A percentile compares a stretch with the other conserved stretches of the same genome.
These are phyloP conservation scores for Megamerina dolium DNA, from an alignment of 2,888 invertebrate genomes.

Conservation along the genomic window DNA sequence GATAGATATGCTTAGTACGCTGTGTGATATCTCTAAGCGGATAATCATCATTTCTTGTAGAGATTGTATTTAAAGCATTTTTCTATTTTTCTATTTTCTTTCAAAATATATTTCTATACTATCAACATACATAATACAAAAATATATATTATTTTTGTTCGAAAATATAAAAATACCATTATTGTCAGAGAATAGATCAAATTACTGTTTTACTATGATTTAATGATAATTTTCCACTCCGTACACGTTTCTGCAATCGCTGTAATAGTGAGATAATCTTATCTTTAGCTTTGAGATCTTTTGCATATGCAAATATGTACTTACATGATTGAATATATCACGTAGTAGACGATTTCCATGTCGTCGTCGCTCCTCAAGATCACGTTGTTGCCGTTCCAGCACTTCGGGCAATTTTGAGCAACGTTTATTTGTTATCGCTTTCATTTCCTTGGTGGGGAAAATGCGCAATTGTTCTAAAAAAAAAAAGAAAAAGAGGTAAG, in stretches of 20 bases:
- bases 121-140: too few species aligned
- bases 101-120: too few species aligned
- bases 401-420: conserved; percentile 71
- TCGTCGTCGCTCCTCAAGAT: conserved; percentile 57
- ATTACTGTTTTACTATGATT: conserved; percentile 45
- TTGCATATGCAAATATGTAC: conserved; percentile 7
- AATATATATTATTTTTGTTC: neutral
- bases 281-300: neutral
- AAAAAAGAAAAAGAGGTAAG: neutral
- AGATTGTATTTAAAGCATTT: too few species aligned
- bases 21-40: too few species aligned
- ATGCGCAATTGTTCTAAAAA: conserved; percentile 50
- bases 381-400: conserved; percentile 56
- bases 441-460: conserved; percentile 56
- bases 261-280: conserved; percentile 20
- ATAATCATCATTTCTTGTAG: too few species aligned
- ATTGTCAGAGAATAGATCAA: conserved; percentile 21
- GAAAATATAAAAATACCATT: neutral
- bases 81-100: too few species aligned
- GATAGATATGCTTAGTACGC: too few species aligned
- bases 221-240: conserved; percentile 40
- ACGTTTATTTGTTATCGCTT: conserved; percentile 55
- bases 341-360: conserved; percentile 70
- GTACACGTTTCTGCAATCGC: conserved; percentile 45
- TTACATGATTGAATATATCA: conserved; percentile 69